These are phyloP conservation scores for Epinephelus awoara DNA, from an alignment of 2,797 vertebrate genomes.

Conservation along the genomic window DNA sequence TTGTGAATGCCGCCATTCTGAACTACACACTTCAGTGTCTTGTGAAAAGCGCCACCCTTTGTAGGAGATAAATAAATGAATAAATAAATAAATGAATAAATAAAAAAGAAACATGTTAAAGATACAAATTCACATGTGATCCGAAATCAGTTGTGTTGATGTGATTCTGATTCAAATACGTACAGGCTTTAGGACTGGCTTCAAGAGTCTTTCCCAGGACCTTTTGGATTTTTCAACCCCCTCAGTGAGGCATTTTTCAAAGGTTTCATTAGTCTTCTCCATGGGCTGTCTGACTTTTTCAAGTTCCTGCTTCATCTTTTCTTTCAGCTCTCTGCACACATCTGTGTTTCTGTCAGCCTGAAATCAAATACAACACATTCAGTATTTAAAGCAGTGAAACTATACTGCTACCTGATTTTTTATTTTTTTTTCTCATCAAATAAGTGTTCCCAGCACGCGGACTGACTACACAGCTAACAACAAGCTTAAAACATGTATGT, in stretches of 20 bases:
- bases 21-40: background rate
- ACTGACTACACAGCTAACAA: too few relatives aligned
- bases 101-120: background rate
- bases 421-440: too few relatives aligned
- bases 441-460: too few relatives aligned
- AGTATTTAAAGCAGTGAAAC: background rate
- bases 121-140: background rate
- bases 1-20: background rate
- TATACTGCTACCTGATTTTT: background rate
- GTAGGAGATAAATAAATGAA: too few relatives aligned
- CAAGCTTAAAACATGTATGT: too few relatives aligned
- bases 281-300: background rate
- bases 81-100: too few relatives aligned
- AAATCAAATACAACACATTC: slow-evolving; percentile 21
- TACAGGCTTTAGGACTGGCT: background rate
- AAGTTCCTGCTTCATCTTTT: background rate
- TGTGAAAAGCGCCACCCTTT: slow-evolving; percentile 16
- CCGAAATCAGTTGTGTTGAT: background rate
- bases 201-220: slow-evolving; percentile 13
- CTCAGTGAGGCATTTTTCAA: slow-evolving; percentile 21
- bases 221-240: slow-evolving; percentile 48
- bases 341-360: background rate
- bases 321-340: slow-evolving; percentile 15
- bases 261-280: background rate
- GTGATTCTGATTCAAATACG: background rate